Evolutionary conservation across 2,113 vertebrate species (phyloP).

Genomic region (Sinocyclocheilus anshuiensis): DNA sequence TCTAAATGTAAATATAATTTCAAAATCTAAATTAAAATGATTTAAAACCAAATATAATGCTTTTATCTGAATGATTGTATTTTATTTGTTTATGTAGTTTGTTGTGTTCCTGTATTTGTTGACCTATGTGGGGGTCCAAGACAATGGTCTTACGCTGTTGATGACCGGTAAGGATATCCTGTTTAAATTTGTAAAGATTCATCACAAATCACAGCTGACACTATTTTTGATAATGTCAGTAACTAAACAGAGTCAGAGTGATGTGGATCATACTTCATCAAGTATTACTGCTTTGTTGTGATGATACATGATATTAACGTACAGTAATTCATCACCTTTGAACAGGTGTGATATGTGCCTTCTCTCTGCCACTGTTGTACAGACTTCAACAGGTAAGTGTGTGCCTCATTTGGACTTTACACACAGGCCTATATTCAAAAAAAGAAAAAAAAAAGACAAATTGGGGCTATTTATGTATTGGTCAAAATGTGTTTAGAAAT

Average conservation of each 20-base stretch:
- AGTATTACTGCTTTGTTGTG: not conserved
- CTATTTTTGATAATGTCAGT: not conserved
- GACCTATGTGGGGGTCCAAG: constrained; percentile 81
- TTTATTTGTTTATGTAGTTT: constrained; percentile 73
- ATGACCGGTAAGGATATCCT: constrained; percentile 78
- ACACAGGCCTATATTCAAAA: not conserved
- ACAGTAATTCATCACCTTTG: constrained; percentile 29
- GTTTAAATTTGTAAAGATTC: not conserved
- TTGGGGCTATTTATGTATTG: too few species aligned
- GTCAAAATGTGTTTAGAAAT: not conserved
- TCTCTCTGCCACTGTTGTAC: constrained; percentile 88
- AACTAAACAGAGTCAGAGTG: not conserved
- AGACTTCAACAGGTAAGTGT: constrained; percentile 84
- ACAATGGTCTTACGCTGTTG: constrained; percentile 86
- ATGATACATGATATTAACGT: not conserved
- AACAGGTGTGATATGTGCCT: constrained; percentile 82
- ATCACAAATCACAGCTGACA: not conserved
- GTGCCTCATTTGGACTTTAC: not conserved
- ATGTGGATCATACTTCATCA: not conserved
- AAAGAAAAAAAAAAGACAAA: too few species aligned
- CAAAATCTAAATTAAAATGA: not conserved
- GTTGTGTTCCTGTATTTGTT: constrained; percentile 85
- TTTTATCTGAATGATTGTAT: not conserved
- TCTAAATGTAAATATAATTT: not conserved
- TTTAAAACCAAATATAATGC: not conserved